These are phyloP conservation scores for Cryptomyrus ogoouensis DNA, from an alignment of 2,113 vertebrate species.

Conservation along the genomic window DNA sequence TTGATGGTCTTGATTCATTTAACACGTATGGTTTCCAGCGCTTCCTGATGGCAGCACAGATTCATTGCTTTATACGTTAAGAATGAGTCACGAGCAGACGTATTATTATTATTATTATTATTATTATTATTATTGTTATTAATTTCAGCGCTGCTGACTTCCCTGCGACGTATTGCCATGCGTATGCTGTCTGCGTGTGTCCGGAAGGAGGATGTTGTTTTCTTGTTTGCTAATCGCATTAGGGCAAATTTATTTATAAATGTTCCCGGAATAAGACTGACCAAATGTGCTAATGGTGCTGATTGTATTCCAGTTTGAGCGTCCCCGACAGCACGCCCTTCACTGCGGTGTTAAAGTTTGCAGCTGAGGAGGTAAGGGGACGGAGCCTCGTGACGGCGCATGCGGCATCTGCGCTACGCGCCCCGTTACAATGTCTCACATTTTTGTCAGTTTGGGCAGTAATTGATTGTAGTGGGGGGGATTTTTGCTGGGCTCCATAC, in stretches of 20 bases:
- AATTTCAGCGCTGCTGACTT: not conserved
- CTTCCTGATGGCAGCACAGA: not conserved
- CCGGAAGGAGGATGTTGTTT: not conserved
- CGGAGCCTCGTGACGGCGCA: not conserved
- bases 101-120: not conserved
- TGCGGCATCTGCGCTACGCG: no score
- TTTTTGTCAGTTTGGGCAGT: not conserved
- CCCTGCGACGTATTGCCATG: not conserved
- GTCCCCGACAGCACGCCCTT: conserved; percentile 92
- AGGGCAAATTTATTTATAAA: not conserved
- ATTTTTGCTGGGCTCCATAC: not conserved
- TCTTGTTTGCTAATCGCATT: not conserved
- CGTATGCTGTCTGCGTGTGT: not conserved
- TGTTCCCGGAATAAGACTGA: not conserved
- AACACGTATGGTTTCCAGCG: not conserved
- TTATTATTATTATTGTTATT: not conserved
- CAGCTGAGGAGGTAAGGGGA: conserved; percentile 84
- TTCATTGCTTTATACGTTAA: not conserved
- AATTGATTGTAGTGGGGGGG: not conserved
- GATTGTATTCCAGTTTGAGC: conserved; percentile 68
- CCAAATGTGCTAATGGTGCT: not conserved
- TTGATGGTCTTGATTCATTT: not conserved
- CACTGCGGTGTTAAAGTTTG: conserved; percentile 93
- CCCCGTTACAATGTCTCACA: not conserved
- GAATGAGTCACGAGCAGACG: not conserved